Conservation (phyloP, 92 coral and sea anemone species). For the Porites lobata region DNA sequence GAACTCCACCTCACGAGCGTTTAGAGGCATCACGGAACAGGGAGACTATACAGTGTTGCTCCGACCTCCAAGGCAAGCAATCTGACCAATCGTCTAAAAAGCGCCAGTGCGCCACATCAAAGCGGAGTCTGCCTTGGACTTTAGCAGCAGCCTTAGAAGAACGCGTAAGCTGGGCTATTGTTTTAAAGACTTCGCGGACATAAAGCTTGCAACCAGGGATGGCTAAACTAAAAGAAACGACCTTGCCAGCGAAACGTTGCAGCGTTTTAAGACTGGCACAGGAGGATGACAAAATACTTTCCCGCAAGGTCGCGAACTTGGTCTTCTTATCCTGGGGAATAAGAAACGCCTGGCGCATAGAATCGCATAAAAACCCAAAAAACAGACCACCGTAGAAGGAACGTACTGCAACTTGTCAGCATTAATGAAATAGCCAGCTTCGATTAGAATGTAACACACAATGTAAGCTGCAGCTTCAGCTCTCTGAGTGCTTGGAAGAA, state of each 20-base stretch:
- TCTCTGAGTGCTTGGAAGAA: conserved; percentile 6
- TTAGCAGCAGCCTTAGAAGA: neutral
- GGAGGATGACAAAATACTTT: conserved; percentile 12
- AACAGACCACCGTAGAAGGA: conserved; percentile 20
- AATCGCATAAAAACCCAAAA: conserved; percentile 3
- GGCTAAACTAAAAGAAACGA: conserved; percentile 50
- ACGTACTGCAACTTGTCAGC: conserved; percentile 7
- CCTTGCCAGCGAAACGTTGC: conserved; percentile 62
- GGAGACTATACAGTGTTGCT: conserved; percentile 43
- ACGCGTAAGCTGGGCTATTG: conserved; percentile 30
- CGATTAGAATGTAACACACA: conserved; percentile 41
- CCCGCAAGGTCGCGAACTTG: conserved; percentile 15
- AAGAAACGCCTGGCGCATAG: conserved; percentile 16
- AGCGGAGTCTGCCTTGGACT: conserved; percentile 9
- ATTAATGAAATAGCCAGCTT: conserved; percentile 46
- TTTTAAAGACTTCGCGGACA: conserved; percentile 24
- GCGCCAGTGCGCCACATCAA: conserved; percentile 48
- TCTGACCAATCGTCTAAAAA: conserved; percentile 29
- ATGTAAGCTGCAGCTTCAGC: conserved; percentile 55
- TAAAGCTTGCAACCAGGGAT: conserved; percentile 61
- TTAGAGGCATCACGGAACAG: conserved; percentile 55
- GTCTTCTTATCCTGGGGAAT: conserved; percentile 32
- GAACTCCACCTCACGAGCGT: conserved; percentile 24
- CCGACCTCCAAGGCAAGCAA: conserved; percentile 50
- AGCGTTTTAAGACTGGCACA: conserved; percentile 37